Evolutionary conservation across 2,797 vertebrate genomes (phyloP).

Genomic region (Phrynocephalus guinanensis): DNA sequence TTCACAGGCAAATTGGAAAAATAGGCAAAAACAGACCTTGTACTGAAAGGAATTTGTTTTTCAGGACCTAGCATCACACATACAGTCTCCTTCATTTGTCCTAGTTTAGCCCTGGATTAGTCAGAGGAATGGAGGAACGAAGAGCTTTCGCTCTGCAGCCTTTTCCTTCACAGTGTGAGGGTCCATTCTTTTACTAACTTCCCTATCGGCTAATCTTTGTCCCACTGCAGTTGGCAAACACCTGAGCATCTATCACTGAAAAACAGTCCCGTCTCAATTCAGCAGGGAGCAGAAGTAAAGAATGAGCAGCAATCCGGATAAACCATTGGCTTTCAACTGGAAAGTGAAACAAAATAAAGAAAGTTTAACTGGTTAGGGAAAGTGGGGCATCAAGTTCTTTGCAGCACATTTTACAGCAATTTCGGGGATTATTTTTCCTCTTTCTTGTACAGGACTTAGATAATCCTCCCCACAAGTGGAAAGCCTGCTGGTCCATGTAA

Average conservation of each 20-base stretch:
- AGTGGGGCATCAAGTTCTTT: constrained; percentile 44
- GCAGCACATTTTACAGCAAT: constrained; percentile 37
- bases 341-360: constrained; percentile 33
- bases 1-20: too few relatives aligned
- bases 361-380: constrained; percentile 59
- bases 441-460: constrained; percentile 57
- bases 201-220: constrained; percentile 43
- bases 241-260: constrained; percentile 20
- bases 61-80: neutral
- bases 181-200: constrained; percentile 10
- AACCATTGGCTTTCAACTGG: constrained; percentile 48
- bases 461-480: constrained; percentile 61
- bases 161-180: constrained; percentile 29
- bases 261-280: constrained; percentile 20
- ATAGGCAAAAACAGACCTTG: neutral
- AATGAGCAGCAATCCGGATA: constrained; percentile 32
- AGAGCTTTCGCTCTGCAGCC: constrained; percentile 14
- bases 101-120: constrained; percentile 46
- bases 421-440: constrained; percentile 1
- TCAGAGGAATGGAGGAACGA: constrained; percentile 22
- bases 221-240: constrained; percentile 16
- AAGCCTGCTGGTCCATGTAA: constrained; percentile 57
- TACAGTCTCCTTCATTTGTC: constrained; percentile 29
- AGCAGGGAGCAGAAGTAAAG: constrained; percentile 15
- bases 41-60: neutral